These are phyloP conservation scores for Trichonephila inaurata DNA, from an alignment of 1,140 invertebrate species.

Conservation along the genomic window DNA sequence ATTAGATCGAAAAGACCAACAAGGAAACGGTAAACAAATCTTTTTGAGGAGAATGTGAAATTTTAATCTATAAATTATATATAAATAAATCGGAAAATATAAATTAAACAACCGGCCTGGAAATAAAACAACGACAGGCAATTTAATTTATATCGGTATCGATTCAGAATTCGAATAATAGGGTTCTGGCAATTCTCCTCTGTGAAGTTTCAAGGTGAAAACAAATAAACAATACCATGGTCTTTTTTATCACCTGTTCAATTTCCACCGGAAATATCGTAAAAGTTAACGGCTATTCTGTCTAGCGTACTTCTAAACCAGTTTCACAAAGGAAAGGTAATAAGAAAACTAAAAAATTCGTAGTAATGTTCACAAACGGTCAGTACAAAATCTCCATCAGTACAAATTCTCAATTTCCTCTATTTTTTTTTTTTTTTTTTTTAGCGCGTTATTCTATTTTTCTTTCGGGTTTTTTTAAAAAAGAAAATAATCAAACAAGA, in stretches of 20 bases:
- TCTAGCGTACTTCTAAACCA: conserved; percentile 30
- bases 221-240: background rate
- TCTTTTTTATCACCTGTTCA: background rate
- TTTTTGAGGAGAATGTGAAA: too few relatives aligned
- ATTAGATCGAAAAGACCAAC: too few relatives aligned
- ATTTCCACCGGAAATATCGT: conserved; percentile 34
- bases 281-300: conserved; percentile 34
- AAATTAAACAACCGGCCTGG: too few relatives aligned
- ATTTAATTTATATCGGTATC: too few relatives aligned
- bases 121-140: too few relatives aligned
- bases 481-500: background rate
- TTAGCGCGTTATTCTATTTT: too few relatives aligned
- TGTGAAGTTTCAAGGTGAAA: background rate
- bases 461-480: background rate
- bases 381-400: background rate
- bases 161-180: too few relatives aligned
- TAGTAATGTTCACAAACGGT: conserved; percentile 12
- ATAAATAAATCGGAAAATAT: too few relatives aligned
- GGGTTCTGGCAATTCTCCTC: background rate
- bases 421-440: background rate
- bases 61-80: too few relatives aligned
- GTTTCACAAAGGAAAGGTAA: background rate
- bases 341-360: background rate
- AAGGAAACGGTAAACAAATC: too few relatives aligned
- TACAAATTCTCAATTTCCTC: background rate